Conservation (phyloP, 2,797 vertebrate species). For the Pelodytes ibericus region DNA sequence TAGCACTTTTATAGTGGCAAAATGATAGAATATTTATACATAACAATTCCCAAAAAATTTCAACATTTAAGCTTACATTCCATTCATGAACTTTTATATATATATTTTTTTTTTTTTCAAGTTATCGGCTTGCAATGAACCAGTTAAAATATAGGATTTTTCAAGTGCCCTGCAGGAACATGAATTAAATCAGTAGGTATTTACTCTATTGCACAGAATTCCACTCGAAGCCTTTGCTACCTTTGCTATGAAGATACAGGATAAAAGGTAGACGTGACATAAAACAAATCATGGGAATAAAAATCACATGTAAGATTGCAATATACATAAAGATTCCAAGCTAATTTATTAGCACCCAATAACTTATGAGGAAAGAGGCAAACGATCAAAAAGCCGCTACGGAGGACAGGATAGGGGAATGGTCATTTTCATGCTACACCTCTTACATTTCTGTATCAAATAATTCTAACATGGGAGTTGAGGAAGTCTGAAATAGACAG, state of each 20-base stretch:
- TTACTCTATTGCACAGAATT: background rate
- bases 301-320: background rate
- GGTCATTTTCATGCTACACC: too few species aligned
- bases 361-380: background rate
- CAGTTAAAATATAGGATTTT: background rate
- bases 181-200: background rate
- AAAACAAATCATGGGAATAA: background rate
- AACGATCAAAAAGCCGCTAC: background rate
- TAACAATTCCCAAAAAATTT: background rate
- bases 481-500: too few species aligned
- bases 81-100: background rate
- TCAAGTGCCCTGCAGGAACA: background rate
- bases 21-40: slow-evolving; percentile 7
- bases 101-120: background rate
- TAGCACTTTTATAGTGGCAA: slow-evolving; percentile 1
- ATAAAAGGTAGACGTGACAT: background rate
- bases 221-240: background rate
- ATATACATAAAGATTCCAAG: background rate
- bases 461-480: too few species aligned
- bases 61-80: slow-evolving; percentile 11
- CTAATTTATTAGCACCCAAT: background rate
- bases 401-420: too few species aligned
- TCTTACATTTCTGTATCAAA: too few species aligned
- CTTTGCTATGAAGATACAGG: background rate
- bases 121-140: background rate